phyloP scores from a whole-genome alignment of 2,888 invertebrate species.

The Ectobius pallidus region DNA sequence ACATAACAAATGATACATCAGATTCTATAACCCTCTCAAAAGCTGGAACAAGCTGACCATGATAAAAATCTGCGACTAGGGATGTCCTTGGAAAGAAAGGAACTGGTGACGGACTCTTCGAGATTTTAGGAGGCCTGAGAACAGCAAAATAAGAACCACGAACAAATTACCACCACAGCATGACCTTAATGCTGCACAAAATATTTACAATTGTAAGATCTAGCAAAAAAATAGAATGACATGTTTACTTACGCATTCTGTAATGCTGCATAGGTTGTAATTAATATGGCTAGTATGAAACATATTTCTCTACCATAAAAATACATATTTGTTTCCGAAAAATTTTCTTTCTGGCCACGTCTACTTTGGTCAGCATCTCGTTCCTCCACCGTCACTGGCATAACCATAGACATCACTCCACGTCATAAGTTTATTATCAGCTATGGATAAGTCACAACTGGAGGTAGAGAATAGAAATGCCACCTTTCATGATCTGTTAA shows the following conservation, averaged over 20 bases:
- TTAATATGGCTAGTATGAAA: conserved; percentile 66
- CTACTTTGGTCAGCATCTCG: conserved; percentile 37
- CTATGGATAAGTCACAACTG: background rate
- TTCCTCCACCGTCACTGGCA: conserved; percentile 38
- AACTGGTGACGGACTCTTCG: conserved; percentile 64
- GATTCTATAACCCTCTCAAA: conserved; percentile 65
- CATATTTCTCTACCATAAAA: conserved; percentile 69
- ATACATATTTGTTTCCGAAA: conserved; percentile 57
- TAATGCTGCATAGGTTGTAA: conserved; percentile 72
- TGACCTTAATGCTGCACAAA: background rate
- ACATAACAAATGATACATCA: conserved; percentile 87
- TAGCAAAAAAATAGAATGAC: background rate
- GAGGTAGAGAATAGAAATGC: background rate
- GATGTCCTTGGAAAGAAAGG: conserved; percentile 76
- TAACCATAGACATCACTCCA: conserved; percentile 42
- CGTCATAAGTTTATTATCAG: conserved; percentile 39
- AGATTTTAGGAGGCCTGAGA: conserved; percentile 63
- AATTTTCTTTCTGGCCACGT: conserved; percentile 35
- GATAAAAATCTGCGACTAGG: conserved; percentile 76
- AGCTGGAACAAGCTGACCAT: conserved; percentile 73
- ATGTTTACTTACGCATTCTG: conserved; percentile 68
- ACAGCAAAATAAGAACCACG: background rate
- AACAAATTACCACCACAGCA: background rate
- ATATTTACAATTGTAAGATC: background rate
- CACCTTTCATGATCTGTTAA: background rate